phyloP scores from a whole-genome alignment of 2,888 invertebrate species.

The Caenorhabditis macrosperma region DNA sequence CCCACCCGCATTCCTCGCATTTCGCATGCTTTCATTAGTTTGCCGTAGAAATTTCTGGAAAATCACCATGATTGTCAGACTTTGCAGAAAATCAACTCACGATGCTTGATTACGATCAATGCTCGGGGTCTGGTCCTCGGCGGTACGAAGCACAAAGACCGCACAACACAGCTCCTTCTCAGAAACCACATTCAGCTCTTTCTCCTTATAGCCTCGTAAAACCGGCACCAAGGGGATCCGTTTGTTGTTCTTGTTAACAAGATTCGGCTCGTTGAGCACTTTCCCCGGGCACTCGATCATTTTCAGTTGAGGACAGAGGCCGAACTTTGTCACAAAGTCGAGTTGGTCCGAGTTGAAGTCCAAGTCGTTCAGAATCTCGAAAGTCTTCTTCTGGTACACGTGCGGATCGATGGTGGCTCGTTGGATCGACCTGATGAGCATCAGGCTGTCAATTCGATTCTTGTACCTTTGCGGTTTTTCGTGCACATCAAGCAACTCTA shows the following conservation, averaged over 20 bases:
- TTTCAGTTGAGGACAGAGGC: slow-evolving; percentile 26
- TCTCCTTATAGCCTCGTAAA: slow-evolving; percentile 46
- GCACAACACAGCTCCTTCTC: slow-evolving; percentile 39
- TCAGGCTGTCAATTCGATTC: slow-evolving; percentile 34
- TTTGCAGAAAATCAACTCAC: background rate
- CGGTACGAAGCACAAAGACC: slow-evolving; percentile 7
- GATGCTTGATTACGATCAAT: background rate
- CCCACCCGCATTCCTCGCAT: slow-evolving; percentile 28
- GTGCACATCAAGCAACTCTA: slow-evolving; percentile 41
- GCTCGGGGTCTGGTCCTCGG: background rate
- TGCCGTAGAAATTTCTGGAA: slow-evolving; percentile 28
- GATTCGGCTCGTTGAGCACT: slow-evolving; percentile 46
- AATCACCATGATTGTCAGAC: background rate
- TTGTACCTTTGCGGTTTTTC: slow-evolving; percentile 52
- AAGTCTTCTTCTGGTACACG: slow-evolving; percentile 27
- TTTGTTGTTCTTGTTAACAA: slow-evolving; percentile 38
- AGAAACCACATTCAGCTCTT: slow-evolving; percentile 41
- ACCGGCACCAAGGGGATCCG: slow-evolving; percentile 31
- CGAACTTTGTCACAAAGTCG: slow-evolving; percentile 32
- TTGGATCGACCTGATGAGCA: slow-evolving; percentile 30
- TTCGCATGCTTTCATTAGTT: slow-evolving; percentile 22
- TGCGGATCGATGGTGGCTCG: slow-evolving; percentile 37
- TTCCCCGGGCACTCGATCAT: slow-evolving; percentile 48
- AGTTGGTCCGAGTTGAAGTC: slow-evolving; percentile 22
- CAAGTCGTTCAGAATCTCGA: slow-evolving; percentile 42